phyloP scores from a whole-genome alignment of 2,797 vertebrate genomes.

The Enteromius afrohamiltoni region DNA sequence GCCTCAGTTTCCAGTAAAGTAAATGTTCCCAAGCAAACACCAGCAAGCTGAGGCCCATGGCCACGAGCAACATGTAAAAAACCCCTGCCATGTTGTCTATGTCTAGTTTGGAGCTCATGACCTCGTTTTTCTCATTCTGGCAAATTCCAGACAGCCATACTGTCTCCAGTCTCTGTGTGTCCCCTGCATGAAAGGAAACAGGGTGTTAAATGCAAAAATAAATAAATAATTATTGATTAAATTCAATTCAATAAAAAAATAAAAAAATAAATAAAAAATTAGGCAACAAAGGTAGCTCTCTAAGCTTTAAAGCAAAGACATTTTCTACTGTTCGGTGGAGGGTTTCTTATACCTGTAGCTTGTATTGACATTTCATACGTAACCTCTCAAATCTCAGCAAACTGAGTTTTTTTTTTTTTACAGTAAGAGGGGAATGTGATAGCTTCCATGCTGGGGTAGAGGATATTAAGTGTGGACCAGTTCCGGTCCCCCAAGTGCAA shows the following conservation, averaged over 20 bases:
- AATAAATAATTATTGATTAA: not conserved
- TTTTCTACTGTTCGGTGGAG: not conserved
- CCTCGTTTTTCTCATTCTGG: slow-evolving; percentile 98
- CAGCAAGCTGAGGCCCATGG: slow-evolving; percentile 97
- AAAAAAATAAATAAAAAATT: not conserved
- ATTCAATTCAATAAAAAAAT: not conserved
- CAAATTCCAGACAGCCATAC: slow-evolving; percentile 98
- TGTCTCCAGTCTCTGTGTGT: slow-evolving; percentile 94
- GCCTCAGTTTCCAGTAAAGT: slow-evolving; percentile 94
- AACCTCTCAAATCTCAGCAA: slow-evolving; percentile 42
- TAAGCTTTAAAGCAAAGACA: not conserved
- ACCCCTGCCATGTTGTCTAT: slow-evolving; percentile 99
- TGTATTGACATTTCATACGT: not conserved
- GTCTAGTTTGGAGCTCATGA: slow-evolving; percentile 98
- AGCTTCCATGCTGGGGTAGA: slow-evolving; percentile 65
- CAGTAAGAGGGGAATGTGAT: slow-evolving; percentile 24
- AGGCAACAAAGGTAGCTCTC: not conserved
- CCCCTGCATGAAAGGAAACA: slow-evolving; percentile 77
- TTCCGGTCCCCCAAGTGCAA: slow-evolving; percentile 48
- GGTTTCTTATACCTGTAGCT: not conserved
- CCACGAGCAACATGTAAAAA: slow-evolving; percentile 99
- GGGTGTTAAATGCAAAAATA: not conserved
- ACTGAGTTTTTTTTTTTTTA: slow-evolving; percentile 22
- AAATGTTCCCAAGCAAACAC: slow-evolving; percentile 98
- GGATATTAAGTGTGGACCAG: slow-evolving; percentile 72